Base-by-base conservation (phyloP, 1,140 invertebrate species). In the Drosophila nigrodunni region DNA sequence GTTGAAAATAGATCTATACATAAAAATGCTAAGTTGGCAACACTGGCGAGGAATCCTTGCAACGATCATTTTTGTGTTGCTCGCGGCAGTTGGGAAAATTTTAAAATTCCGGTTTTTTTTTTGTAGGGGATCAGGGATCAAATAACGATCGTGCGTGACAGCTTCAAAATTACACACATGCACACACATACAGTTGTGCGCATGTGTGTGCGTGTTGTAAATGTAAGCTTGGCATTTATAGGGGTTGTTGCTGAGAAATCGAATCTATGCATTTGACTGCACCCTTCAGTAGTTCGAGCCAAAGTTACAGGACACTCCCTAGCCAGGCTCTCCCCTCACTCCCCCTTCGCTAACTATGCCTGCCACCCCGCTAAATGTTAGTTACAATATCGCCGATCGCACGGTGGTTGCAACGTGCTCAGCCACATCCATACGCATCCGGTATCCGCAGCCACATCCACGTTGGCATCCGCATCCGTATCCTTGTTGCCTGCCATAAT, bases 121-220 rank as follows among this genome's bases (percentile, higher is more conserved):
- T 49, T 57, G 46, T 58, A 57, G 70, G 3, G 25, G 25, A 30
- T 30, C 30, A 37, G 66, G 73, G 77, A 87, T 87, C 82, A 69
- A 75, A 87, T 87, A 62, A 87, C 82, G 82, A 88, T 88, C 83
- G 83, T 87, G 79, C 82, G 78, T 86, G 82, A 82, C 73, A 78
- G 69, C 64, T 66, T 67, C 21, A 62, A 69, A 50, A 78, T 78
- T 82, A 62, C 57, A 49, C 10, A 35, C 13, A 50, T 3, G 37
- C 30, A 41, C 13, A 21, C 35, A 54, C 3, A 41, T 21, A 15
- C 39, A 30, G 43, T 39, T 50, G 59, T 37, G 15, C 43, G 35
- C 39, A 10, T 34, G 39, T 64, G 50, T 43, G 52, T 52, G 61
- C 55, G 57, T 52, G 81, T 68, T 87, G 83, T 87, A 76, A 76